A percentile compares a stretch with the other conserved stretches of the same genome.
These are phyloP conservation scores for Oncorhynchus keta DNA, from an alignment of 2,113 vertebrate species.

Conservation along the genomic window DNA sequence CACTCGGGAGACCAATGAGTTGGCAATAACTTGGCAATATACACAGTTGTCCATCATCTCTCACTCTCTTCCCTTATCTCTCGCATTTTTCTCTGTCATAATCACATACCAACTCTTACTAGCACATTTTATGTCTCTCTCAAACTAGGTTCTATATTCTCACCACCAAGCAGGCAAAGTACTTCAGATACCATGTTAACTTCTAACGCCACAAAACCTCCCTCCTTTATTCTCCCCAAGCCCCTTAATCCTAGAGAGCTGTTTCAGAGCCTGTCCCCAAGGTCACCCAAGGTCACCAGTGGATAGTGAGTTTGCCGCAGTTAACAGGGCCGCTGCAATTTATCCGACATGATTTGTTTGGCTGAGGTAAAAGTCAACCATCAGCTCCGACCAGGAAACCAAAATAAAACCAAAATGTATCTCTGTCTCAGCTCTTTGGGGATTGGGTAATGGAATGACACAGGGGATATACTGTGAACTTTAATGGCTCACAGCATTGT, in stretches of 20 bases:
- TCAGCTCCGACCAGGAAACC: not conserved
- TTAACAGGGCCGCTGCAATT: not conserved
- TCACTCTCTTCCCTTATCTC: not conserved
- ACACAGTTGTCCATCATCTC: not conserved
- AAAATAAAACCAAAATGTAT: conserved; percentile 13
- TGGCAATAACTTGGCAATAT: too few species aligned
- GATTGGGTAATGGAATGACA: conserved; percentile 39
- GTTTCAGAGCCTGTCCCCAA: not conserved
- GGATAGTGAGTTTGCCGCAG: not conserved
- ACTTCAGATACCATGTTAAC: too few species aligned
- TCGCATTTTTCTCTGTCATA: not conserved
- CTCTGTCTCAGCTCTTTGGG: conserved; percentile 24
- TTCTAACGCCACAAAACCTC: not conserved
- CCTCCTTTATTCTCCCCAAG: not conserved
- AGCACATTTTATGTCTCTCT: not conserved
- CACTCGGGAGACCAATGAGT: too few species aligned
- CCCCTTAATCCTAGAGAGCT: conserved; percentile 1
- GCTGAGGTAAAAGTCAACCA: not conserved
- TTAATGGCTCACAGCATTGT: conserved; percentile 45
- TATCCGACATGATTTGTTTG: not conserved
- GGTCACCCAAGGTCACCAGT: not conserved
- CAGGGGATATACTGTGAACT: conserved; percentile 38
- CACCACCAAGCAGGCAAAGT: not conserved
- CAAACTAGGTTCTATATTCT: not conserved
- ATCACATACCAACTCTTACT: not conserved